These are phyloP conservation scores for Lepidostoma basale DNA, from an alignment of 1,140 invertebrate species.

Conservation along the genomic window DNA sequence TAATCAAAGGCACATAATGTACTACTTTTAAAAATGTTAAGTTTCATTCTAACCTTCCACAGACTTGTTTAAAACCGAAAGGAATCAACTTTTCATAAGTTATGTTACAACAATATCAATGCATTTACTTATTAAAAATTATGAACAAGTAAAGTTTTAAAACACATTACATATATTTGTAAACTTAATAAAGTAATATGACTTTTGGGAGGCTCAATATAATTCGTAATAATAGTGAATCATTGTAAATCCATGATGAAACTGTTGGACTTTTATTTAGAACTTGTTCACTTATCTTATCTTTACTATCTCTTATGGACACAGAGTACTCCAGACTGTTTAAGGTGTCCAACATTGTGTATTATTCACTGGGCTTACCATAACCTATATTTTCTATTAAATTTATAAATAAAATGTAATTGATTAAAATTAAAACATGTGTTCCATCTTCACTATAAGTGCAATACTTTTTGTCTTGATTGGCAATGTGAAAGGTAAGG, in stretches of 20 bases:
- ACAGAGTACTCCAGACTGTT: constrained; percentile 1
- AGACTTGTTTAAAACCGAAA: too few relatives aligned
- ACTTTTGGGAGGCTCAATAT: too few relatives aligned
- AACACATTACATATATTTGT: too few relatives aligned
- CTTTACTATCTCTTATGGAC: constrained; percentile 5
- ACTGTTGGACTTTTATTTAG: background rate
- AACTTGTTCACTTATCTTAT: constrained; percentile 10
- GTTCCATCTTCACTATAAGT: background rate
- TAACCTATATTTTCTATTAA: background rate
- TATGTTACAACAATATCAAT: too few relatives aligned
- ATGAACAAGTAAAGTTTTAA: too few relatives aligned
- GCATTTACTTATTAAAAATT: too few relatives aligned
- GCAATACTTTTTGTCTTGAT: background rate
- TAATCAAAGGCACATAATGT: too few relatives aligned
- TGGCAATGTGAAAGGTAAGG: background rate
- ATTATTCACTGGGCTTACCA: background rate
- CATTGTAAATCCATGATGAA: background rate
- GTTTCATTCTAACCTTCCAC: too few relatives aligned
- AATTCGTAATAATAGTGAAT: too few relatives aligned
- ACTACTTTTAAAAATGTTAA: too few relatives aligned
- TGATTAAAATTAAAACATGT: constrained; percentile 11
- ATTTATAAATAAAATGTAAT: constrained; percentile 15
- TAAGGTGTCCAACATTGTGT: background rate
- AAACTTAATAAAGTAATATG: too few relatives aligned
- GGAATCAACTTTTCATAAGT: too few relatives aligned